These are phyloP conservation scores for Microtus pennsylvanicus DNA, from an alignment of 2,113 vertebrate species.

Conservation along the genomic window DNA sequence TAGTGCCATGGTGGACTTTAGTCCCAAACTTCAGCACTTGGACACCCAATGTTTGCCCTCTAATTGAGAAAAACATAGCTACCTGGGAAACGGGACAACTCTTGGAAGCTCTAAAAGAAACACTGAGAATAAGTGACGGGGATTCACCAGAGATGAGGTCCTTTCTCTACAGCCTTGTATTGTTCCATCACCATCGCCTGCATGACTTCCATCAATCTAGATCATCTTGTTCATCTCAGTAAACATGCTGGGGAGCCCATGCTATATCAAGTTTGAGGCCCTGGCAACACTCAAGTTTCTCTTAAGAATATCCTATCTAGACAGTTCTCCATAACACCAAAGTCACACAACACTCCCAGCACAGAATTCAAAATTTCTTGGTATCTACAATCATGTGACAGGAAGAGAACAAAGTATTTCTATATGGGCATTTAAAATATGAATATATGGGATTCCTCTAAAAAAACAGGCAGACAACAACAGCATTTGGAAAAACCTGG, in stretches of 20 bases:
- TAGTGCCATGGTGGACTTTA: background rate
- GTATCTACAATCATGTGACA: background rate
- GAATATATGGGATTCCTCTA: background rate
- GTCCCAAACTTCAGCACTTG: background rate
- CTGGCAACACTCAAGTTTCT: background rate
- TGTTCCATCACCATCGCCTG: background rate
- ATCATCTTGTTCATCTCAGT: background rate
- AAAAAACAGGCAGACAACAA: background rate
- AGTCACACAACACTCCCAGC: background rate
- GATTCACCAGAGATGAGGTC: background rate
- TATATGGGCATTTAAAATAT: background rate
- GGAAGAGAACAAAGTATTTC: background rate
- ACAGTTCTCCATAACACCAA: background rate
- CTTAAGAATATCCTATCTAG: background rate
- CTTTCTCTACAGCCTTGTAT: background rate
- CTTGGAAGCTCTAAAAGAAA: background rate
- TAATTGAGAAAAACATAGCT: background rate
- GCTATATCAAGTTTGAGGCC: background rate
- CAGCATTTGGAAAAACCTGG: background rate
- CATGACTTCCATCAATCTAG: background rate
- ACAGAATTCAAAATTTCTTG: background rate
- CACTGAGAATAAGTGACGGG: fast-evolving
- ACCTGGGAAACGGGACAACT: background rate
- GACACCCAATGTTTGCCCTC: fast-evolving
- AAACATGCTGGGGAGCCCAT: background rate